Evolutionary conservation across 2,888 invertebrate species (phyloP), one percentile per base, ranked within the genome.

Genomic region (Acanthoscelides obtectus): DNA sequence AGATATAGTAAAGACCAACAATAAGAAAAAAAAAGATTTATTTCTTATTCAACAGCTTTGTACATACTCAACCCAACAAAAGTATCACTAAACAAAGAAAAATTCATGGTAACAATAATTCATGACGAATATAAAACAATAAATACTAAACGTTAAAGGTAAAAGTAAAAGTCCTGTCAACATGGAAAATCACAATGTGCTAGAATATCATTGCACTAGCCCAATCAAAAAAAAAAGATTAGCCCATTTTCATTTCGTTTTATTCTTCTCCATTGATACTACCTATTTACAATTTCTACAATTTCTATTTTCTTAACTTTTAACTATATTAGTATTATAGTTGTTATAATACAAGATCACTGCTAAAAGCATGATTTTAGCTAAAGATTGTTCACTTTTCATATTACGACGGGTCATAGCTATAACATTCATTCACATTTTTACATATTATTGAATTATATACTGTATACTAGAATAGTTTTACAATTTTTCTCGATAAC

Each of bases 121-220:
- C 63, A 45, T 20, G 22, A 21, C 22, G 22, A 12, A 69, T 22
- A 22, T 27, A 19, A 64, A 69, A 20, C 64, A 0, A 64, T 64
- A 69, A 69, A n/a, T n/a, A n/a, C n/a, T n/a, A n/a, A n/a, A n/a
- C n/a, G 22, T 64, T 22, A 64, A 45, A 69, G n/a, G 20, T 22
- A 27, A 27, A 64, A 22, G 22, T 68, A 2, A 68, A 68, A 12
- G 20, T 12, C 21, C 17, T 68, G 20, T 27, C 27, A 27, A 68
- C 20, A 0, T 68, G 20, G 63, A 68, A 22, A 27, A 45, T 19
- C 25, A 45, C 45, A 45, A 63, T 63, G 21, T 20, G 63, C 22
- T 3, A 27, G 20, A 63, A 6, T 45, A 45, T 45, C 45, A 71
- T 71, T 71, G 71, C 71, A 71, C 71, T 20, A 63, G 64, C 67